Evolutionary conservation across 2,888 invertebrate genomes (phyloP), one percentile per base, ranked within the genome.

Genomic region (Microctonus hyperodae): DNA sequence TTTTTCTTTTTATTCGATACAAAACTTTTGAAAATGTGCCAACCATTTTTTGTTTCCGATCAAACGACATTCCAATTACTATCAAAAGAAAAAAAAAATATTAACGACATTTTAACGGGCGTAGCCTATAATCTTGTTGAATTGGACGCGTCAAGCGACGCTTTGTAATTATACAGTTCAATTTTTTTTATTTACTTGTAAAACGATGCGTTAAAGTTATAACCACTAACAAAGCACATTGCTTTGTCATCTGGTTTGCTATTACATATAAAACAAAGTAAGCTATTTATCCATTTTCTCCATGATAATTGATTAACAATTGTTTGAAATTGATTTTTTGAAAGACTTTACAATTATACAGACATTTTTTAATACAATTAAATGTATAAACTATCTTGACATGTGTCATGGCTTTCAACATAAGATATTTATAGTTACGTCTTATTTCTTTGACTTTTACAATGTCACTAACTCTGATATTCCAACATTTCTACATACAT

Each of bases 101-200:
- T 33, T 20, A 57, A 57, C 33, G 35, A 57, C 35, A 11, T 57
- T 35, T 35, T 35, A 33, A 57, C 57, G 22, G 10, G 50, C 48
- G 48, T 13, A 13, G 57, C 13, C 57, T 57, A 37, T 57, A 57
- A 57, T 57, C 31, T 35, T 23, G 7, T 1, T 11, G 57, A 57
- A 57, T 33, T 37, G 57, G 31, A 35, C 31, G 31, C 31, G 20
- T 13, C 13, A 20, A 7, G 7, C 13, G 20, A 16, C 33, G 10
- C 56, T 57, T 37, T 57, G 57, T 57, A 35, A 57, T 57, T 57
- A n/a, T 35, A 57, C 22, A 11, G 22, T 57, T 20, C 35, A 33
- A 56, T 56, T 56, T 23, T 37, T 37, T 20, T 35, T 35, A 6
- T 28, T 22, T 22, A 6, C n/a, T 11, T 57, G 57, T 57, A 57